These are phyloP conservation scores for Aricia artaxerxes DNA, from an alignment of 2,888 invertebrate genomes.

Conservation along the genomic window DNA sequence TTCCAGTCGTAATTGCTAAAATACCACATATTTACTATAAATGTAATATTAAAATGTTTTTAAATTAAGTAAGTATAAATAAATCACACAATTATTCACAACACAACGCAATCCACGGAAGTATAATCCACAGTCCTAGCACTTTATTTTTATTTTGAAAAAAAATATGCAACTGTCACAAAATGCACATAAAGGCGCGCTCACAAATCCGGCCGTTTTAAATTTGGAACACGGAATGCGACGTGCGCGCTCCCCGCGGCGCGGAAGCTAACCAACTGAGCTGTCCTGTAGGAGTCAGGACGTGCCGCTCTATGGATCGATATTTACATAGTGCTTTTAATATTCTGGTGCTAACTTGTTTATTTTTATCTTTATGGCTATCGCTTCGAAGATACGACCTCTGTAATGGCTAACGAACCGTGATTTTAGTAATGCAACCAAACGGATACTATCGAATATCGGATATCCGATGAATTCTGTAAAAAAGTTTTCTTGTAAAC, in stretches of 20 bases:
- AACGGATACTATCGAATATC: not conserved
- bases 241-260: constrained; percentile 70
- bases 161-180: constrained; percentile 29
- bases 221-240: constrained; percentile 57
- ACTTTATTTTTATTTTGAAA: not conserved
- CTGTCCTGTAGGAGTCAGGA: constrained; percentile 63
- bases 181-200: constrained; percentile 24
- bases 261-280: constrained; percentile 70
- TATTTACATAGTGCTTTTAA: constrained; percentile 77
- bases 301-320: constrained; percentile 74
- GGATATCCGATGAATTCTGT: not conserved
- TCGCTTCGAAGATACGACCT: constrained; percentile 41
- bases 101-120: not conserved
- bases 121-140: not conserved
- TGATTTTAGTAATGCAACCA: constrained; percentile 26
- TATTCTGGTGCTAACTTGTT: constrained; percentile 59
- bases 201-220: constrained; percentile 46
- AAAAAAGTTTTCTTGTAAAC: too few relatives aligned
- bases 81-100: not conserved
- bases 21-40: not conserved
- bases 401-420: constrained; percentile 36
- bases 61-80: not conserved
- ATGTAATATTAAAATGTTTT: not conserved
- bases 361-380: constrained; percentile 48
- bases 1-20: not conserved